Conservation (phyloP, 2,888 invertebrate genomes). For the Sphaeridia pumilis region DNA sequence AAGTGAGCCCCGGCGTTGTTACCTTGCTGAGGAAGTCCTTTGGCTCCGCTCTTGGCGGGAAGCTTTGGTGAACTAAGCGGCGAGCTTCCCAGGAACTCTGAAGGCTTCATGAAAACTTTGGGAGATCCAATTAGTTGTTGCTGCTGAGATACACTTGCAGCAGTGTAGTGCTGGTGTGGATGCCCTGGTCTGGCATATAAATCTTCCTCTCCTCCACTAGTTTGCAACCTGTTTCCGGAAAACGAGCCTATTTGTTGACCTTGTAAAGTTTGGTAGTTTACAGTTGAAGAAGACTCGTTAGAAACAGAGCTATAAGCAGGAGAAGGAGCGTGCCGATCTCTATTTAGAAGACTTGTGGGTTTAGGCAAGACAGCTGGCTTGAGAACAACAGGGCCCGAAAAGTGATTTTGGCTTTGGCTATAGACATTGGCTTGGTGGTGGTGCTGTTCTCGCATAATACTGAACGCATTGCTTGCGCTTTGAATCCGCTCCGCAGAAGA, state of each 20-base stretch:
- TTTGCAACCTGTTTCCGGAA: conserved; percentile 1
- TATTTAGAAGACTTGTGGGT: conserved; percentile 18
- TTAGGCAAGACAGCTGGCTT: conserved; percentile 34
- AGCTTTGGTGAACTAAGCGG: conserved; percentile 4
- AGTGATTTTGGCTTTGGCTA: conserved; percentile 8
- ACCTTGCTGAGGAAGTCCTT: conserved; percentile 30
- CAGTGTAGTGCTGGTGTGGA: conserved; percentile 30
- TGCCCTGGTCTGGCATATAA: conserved; percentile 31
- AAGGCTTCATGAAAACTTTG: conserved; percentile 34
- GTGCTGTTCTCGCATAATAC: conserved; percentile 32
- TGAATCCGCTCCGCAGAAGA: conserved; percentile 34
- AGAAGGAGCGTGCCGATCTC: conserved; percentile 30
- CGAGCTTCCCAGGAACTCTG: conserved; percentile 20
- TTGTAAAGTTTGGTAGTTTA: conserved; percentile 18
- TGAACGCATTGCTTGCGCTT: conserved; percentile 33
- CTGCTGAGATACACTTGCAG: conserved; percentile 22
- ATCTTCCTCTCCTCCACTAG: conserved; percentile 21
- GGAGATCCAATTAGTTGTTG: conserved; percentile 27
- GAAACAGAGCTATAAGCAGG: conserved; percentile 35
- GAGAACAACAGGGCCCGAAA: conserved; percentile 21
- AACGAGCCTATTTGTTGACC: not conserved
- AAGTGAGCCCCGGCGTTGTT: too few species aligned
- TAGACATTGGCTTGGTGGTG: conserved; percentile 18
- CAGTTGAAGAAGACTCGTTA: conserved; percentile 29
- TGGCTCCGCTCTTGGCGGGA: conserved; percentile 24